phyloP scores from a whole-genome alignment of 2,797 vertebrate species.

The Crenuchus spilurus region DNA sequence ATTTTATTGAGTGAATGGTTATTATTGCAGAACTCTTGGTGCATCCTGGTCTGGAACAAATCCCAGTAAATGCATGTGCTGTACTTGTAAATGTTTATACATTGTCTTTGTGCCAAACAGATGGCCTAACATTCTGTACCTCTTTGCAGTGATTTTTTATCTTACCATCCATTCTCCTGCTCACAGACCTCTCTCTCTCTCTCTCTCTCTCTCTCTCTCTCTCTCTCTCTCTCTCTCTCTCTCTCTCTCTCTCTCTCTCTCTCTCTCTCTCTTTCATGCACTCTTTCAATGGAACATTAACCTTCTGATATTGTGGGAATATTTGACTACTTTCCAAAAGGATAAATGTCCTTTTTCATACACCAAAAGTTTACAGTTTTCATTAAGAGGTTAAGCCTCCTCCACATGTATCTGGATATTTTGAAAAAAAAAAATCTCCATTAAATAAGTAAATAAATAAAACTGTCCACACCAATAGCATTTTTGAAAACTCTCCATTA shows the following conservation, averaged over 20 bases:
- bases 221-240: background rate
- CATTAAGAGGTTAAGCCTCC: too few relatives aligned
- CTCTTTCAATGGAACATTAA: too few relatives aligned
- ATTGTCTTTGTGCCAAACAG: constrained; percentile 4
- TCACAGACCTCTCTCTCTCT: background rate
- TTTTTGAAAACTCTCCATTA: too few relatives aligned
- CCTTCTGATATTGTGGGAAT: too few relatives aligned
- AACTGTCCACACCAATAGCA: too few relatives aligned
- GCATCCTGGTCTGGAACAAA: background rate
- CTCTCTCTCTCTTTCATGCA: background rate
- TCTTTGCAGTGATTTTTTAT: background rate
- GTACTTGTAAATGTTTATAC: background rate
- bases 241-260: background rate
- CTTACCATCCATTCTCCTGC: background rate
- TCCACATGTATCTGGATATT: too few relatives aligned
- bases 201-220: background rate
- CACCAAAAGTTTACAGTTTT: too few relatives aligned
- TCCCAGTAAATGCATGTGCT: background rate
- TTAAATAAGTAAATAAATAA: too few relatives aligned
- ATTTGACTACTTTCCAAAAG: too few relatives aligned
- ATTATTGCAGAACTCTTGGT: background rate
- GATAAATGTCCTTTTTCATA: too few relatives aligned
- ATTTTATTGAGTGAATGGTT: too few relatives aligned
- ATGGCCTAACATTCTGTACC: background rate
- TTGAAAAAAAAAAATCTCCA: too few relatives aligned